Evolutionary conservation across 2,888 invertebrate genomes (phyloP).

Genomic region (Rhingia campestris): DNA sequence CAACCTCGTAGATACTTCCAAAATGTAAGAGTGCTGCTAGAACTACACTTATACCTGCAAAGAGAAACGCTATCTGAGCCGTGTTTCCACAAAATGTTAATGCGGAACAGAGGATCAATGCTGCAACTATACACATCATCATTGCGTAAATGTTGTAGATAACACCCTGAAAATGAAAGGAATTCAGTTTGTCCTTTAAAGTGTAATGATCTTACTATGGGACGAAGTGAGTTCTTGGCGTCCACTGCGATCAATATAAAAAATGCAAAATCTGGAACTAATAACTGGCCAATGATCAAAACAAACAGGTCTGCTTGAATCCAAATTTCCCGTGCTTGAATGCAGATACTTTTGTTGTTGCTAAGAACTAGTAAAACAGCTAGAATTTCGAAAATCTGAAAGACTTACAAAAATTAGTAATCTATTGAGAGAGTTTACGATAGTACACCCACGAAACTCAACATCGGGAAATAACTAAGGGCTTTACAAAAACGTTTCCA

Average conservation of each 20-base stretch:
- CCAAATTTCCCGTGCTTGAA: neutral
- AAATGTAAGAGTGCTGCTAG: conserved; percentile 16
- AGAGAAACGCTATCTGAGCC: neutral
- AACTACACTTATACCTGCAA: neutral
- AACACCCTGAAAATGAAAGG: conserved; percentile 17
- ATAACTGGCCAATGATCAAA: neutral
- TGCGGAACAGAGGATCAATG: neutral
- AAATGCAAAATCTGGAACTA: conserved; percentile 22
- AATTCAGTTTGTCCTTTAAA: neutral
- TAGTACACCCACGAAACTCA: conserved; percentile 3
- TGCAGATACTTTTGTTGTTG: neutral
- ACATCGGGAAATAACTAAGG: conserved; percentile 24
- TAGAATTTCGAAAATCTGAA: conserved; percentile 10
- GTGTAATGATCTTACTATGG: conserved; percentile 16
- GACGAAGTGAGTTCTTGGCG: conserved; percentile 23
- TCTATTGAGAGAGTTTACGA: neutral
- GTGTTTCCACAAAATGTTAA: conserved; percentile 13
- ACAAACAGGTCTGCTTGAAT: neutral
- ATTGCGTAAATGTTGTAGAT: conserved; percentile 14
- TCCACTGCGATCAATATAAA: conserved; percentile 2
- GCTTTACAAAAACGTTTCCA: conserved; percentile 21
- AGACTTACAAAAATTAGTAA: neutral
- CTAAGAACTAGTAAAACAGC: neutral
- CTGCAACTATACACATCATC: neutral
- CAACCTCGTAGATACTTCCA: conserved; percentile 24